Percentiles rank a stretch among this genome's conserved stretches.
phyloP scores from a whole-genome alignment of 2,797 vertebrate genomes.

The Crocidura indochinensis region DNA sequence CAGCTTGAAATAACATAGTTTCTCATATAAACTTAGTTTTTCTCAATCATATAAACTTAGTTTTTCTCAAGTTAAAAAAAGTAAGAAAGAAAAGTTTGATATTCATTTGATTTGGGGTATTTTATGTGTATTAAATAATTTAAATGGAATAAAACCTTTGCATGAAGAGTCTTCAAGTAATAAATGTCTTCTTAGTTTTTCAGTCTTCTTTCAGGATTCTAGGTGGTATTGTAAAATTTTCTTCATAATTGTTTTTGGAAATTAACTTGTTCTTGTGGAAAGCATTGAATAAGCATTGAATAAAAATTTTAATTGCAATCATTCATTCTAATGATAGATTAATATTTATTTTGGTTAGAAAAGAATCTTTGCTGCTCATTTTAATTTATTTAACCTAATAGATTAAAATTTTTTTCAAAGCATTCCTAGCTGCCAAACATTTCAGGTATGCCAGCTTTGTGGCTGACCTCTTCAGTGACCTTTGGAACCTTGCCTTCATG shows the following conservation, averaged over 20 bases:
- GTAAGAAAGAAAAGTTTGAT: background rate
- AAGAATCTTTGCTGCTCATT: conserved; percentile 10
- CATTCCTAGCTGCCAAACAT: no score
- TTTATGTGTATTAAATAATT: conserved; percentile 46
- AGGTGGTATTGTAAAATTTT: conserved; percentile 28
- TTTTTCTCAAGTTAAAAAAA: conserved; percentile 30
- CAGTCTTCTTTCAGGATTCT: background rate
- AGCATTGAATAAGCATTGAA: conserved; percentile 9
- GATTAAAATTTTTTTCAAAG: background rate
- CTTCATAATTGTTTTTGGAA: background rate
- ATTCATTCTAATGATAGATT: conserved; percentile 49
- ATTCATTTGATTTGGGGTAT: conserved; percentile 32
- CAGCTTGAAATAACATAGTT: background rate
- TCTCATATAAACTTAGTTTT: conserved; percentile 23
- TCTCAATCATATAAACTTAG: background rate
- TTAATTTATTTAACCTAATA: conserved; percentile 53
- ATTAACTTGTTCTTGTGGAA: background rate
- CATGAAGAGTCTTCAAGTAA: conserved; percentile 29
- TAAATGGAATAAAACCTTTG: conserved; percentile 19
- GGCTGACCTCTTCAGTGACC: no score
- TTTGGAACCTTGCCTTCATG: no score
- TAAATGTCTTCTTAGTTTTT: conserved; percentile 7
- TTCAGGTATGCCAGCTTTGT: no score
- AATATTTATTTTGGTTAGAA: conserved; percentile 33
- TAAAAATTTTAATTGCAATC: conserved; percentile 38